Evolutionary conservation across 2,888 invertebrate genomes (phyloP), one percentile per base, ranked within the genome.

Genomic region (Coelopa pilipes): DNA sequence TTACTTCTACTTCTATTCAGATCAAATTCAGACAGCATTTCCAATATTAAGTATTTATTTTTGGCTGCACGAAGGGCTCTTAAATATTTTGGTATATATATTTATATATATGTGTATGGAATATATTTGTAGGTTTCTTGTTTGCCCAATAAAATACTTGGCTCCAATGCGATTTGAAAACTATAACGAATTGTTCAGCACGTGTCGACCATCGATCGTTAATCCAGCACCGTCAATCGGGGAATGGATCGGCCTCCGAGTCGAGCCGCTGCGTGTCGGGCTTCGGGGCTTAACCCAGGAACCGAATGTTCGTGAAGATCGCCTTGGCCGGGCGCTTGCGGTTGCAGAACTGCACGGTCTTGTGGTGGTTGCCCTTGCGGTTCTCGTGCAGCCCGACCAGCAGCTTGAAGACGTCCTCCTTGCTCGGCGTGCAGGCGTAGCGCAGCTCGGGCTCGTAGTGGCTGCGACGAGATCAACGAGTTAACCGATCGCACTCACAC

Each of bases 261-360:
- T 46, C 13, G 10, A 7, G 15, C 10, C 3, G 2, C 34, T 24
- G 62, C 49, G 12, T 47, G 17, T 12, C 19, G 49, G 13, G 21
- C 34, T 65, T 13, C 24, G 21, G 45, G 11, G 12, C n/a, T 84
- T 89, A 89, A 73, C 91, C 91, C 76, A 92, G 84, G 82, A 91
- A 92, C 47, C 91, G 89, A 79, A 92, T 91, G 83, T 91, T 91
- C 74, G 91, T 91, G 80, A 91, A 91, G 63, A 92, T 89, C 7
- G 89, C 87, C 74, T 89, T 88, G 12, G 91, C 91, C 0, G 91
- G 90, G 78, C 91, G 89, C 79, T 89, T 89, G 74, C 91, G 88
- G 82, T 91, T 92, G 84, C 92, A 92, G 84, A 92, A 92, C 79
- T 89, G 89, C 24, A 92, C 89, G n/a, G 89, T 89, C 81, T 89